A percentile compares a stretch with the other conserved stretches of the same genome.
Conservation (phyloP, 2,797 vertebrate genomes). For the Acipenser transmontanus region DNA sequence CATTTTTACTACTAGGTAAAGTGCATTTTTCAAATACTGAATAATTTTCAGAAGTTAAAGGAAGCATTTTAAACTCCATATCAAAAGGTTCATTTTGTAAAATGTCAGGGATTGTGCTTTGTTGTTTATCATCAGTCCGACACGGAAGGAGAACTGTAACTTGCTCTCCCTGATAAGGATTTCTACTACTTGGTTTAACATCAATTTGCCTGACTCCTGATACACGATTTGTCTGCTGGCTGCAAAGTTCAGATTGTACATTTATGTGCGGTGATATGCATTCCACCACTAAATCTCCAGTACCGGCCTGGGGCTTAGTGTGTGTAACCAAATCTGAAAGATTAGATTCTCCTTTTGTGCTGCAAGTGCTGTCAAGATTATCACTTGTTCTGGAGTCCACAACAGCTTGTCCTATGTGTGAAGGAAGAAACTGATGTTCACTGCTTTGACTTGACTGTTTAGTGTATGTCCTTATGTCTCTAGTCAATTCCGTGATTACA, state of each 20-base stretch:
- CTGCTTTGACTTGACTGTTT: slow-evolving; percentile 50
- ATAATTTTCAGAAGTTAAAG: slow-evolving; percentile 41
- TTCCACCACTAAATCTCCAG: slow-evolving; percentile 55
- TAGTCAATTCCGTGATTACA: slow-evolving; percentile 45
- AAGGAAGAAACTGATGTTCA: slow-evolving; percentile 54
- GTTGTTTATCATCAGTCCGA: slow-evolving; percentile 31
- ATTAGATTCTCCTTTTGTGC: slow-evolving; percentile 48
- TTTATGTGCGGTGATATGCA: slow-evolving; percentile 45
- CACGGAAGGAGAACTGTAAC: slow-evolving; percentile 60
- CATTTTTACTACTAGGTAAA: slow-evolving; percentile 24
- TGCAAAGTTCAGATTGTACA: slow-evolving; percentile 40
- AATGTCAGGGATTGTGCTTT: slow-evolving; percentile 40
- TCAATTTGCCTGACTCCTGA: slow-evolving; percentile 65
- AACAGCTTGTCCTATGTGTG: slow-evolving; percentile 42
- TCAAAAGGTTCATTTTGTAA: slow-evolving; percentile 39
- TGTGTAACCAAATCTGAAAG: slow-evolving; percentile 56
- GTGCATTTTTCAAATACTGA: slow-evolving; percentile 56
- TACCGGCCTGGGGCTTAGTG: slow-evolving; percentile 64
- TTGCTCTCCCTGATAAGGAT: slow-evolving; percentile 68
- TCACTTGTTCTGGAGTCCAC: slow-evolving; percentile 51
- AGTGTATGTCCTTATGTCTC: slow-evolving; percentile 57
- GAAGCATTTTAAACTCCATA: slow-evolving; percentile 28
- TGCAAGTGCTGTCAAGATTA: slow-evolving; percentile 45
- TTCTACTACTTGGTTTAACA: slow-evolving; percentile 68
- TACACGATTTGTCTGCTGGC: slow-evolving; percentile 40